These are phyloP conservation scores for Galbula dea DNA, from an alignment of 2,113 vertebrate genomes.

Conservation along the genomic window DNA sequence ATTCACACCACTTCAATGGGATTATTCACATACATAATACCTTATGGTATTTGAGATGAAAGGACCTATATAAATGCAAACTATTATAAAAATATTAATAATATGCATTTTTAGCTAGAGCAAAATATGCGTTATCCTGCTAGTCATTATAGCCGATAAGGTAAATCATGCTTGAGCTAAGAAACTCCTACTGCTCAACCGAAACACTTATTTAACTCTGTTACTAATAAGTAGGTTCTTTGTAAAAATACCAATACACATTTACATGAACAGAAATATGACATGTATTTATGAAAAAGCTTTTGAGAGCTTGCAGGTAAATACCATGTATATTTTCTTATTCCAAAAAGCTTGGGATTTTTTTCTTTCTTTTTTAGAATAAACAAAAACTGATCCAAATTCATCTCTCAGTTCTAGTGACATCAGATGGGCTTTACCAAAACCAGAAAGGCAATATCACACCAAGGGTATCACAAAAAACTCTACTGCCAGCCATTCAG, in stretches of 20 bases:
- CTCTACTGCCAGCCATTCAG: not conserved
- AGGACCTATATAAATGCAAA: not conserved
- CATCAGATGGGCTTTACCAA: not conserved
- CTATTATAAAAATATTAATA: slow-evolving; percentile 59
- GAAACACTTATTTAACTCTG: slow-evolving; percentile 61
- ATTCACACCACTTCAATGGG: slow-evolving; percentile 50
- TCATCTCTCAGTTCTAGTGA: slow-evolving; percentile 41
- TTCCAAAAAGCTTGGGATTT: not conserved
- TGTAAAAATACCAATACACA: slow-evolving; percentile 42
- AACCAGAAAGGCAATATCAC: slow-evolving; percentile 35
- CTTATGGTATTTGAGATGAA: slow-evolving; percentile 33
- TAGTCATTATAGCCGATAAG: slow-evolving; percentile 31
- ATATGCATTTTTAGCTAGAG: slow-evolving; percentile 28
- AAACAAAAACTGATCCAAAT: slow-evolving; percentile 44
- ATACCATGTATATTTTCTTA: slow-evolving; percentile 7
- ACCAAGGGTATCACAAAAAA: slow-evolving; percentile 11
- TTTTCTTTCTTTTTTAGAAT: slow-evolving; percentile 12
- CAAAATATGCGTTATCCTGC: slow-evolving; percentile 15
- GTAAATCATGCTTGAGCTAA: slow-evolving; percentile 25
- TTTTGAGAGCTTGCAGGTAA: slow-evolving; percentile 49
- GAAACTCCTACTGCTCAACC: slow-evolving; percentile 21
- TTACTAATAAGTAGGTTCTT: slow-evolving; percentile 40
- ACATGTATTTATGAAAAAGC: slow-evolving; percentile 30
- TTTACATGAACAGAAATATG: not conserved
- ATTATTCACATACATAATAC: slow-evolving; percentile 53